Evolutionary conservation across 2,113 vertebrate species (phyloP).

Genomic region (Microcebus murinus): DNA sequence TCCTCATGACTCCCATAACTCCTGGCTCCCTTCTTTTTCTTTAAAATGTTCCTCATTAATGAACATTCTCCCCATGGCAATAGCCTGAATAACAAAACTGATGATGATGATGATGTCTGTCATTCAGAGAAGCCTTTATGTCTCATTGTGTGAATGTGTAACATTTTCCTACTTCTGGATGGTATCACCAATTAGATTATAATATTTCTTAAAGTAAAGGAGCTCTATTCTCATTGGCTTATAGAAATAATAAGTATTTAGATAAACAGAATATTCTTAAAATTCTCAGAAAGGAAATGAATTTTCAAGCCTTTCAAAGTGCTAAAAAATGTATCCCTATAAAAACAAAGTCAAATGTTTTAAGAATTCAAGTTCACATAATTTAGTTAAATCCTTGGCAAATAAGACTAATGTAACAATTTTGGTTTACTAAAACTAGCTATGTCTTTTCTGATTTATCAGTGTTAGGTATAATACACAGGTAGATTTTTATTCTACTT

Average conservation of each 20-base stretch:
- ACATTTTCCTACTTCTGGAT: conserved; percentile 13
- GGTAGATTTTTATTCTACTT: conserved; percentile 44
- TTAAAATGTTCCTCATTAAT: conserved; percentile 19
- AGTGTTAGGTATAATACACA: background rate
- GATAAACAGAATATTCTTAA: conserved; percentile 24
- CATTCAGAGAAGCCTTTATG: conserved; percentile 38
- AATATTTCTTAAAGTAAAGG: conserved; percentile 31
- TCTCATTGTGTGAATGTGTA: background rate
- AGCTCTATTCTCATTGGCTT: conserved; percentile 33
- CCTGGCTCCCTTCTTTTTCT: background rate
- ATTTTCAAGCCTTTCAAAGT: background rate
- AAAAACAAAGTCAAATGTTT: background rate
- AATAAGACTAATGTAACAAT: conserved; percentile 42
- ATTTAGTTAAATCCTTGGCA: conserved; percentile 23
- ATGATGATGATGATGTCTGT: background rate
- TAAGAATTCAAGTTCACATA: conserved; percentile 40
- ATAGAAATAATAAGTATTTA: conserved; percentile 35
- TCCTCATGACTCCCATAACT: background rate
- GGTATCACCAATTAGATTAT: background rate
- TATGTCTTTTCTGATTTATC: conserved; percentile 41
- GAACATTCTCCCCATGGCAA: background rate
- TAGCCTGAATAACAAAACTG: background rate
- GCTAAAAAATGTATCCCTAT: background rate
- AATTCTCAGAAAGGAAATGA: conserved; percentile 32
- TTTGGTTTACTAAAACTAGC: conserved; percentile 43